Base-by-base conservation (phyloP, 1,140 invertebrate genomes). In the Cydia amplana region DNA sequence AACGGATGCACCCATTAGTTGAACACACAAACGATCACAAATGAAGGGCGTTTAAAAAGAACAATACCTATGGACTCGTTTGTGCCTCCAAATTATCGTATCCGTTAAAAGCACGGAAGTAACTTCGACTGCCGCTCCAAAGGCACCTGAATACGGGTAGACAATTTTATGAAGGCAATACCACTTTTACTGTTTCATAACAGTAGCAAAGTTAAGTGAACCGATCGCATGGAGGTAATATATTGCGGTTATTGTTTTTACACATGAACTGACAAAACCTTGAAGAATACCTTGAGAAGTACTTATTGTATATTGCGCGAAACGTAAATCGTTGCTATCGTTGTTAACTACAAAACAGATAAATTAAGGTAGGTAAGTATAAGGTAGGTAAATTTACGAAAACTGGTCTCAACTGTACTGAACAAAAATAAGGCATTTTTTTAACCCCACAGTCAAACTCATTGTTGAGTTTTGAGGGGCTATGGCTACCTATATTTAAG, bases 51-150 rank as follows among this genome's bases (percentile, higher is more conserved):
- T 23, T n/a, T 70, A 67, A 70, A 43, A 18, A 43, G 67, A 2
- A 64, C 0, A 74, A 77, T 74, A 74, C 65, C 65, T 70, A 70
- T 20, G 32, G 18, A 43, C 32, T 70, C 16, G 63, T 60, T 74
- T 49, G 64, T 75, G 46, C 64, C 28, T 46, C 64, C 64, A 46
- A 46, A 46, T 64, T 60, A 60, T 63, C 55, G 49, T 51, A 46
- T 36, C 55, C 74, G 32, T 64, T 65, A n/a, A 75, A 75, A 55
- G 40, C 4, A 64, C 64, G 36, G 40, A 51, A 64, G 51, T 55
- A 74, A 75, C 76, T 74, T 63, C 14, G 64, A 64, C 32, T 60
- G 70, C 65, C 25, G 55, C 55, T 75, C 73, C 40, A 60, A 14
- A 51, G 72, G n/a, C n/a, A 75, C 51, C 73, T 77, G 65, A 18